Conservation (phyloP, 2,797 vertebrate species). For the Semaprochilodus insignis region DNA sequence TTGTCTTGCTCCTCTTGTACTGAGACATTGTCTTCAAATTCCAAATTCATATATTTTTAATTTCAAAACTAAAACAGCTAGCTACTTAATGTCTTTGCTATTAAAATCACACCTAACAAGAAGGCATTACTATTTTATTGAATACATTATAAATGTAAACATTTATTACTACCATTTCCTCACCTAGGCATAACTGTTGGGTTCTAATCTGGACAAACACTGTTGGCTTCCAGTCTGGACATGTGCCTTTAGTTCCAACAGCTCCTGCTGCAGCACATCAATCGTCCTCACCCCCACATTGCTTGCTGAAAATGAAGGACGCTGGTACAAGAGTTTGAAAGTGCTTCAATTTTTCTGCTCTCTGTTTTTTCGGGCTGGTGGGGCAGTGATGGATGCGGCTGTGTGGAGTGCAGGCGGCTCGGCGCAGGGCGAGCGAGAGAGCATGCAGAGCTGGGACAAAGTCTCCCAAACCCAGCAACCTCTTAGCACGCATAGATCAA, state of each 20-base stretch:
- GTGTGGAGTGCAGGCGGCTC: conserved; percentile 24
- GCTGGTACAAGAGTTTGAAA: not conserved
- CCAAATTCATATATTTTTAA: too few relatives aligned
- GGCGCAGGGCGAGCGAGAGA: conserved; percentile 23
- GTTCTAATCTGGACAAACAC: not conserved
- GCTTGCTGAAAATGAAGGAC: not conserved
- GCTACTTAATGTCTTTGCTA: too few relatives aligned
- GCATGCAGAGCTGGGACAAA: conserved; percentile 20
- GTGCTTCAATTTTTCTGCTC: conserved; percentile 13
- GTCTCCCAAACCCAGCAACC: conserved; percentile 37
- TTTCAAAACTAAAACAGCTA: too few relatives aligned
- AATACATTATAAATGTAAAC: too few relatives aligned
- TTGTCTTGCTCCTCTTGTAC: too few relatives aligned
- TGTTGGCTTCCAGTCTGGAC: not conserved
- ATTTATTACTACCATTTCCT: not conserved
- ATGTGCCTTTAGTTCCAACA: not conserved
- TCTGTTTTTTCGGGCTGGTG: conserved; percentile 14
- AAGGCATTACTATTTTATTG: too few relatives aligned
- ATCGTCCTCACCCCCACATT: not conserved
- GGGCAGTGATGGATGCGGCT: conserved; percentile 51
- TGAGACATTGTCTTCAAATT: too few relatives aligned
- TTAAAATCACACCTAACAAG: too few relatives aligned
- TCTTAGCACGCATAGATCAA: conserved; percentile 55
- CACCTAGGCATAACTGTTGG: not conserved
- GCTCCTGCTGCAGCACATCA: conserved; percentile 13